A percentile compares a stretch with the other conserved stretches of the same genome.
Evolutionary conservation across 2,888 invertebrate species (phyloP).

Genomic region (Drosophila anomelani): DNA sequence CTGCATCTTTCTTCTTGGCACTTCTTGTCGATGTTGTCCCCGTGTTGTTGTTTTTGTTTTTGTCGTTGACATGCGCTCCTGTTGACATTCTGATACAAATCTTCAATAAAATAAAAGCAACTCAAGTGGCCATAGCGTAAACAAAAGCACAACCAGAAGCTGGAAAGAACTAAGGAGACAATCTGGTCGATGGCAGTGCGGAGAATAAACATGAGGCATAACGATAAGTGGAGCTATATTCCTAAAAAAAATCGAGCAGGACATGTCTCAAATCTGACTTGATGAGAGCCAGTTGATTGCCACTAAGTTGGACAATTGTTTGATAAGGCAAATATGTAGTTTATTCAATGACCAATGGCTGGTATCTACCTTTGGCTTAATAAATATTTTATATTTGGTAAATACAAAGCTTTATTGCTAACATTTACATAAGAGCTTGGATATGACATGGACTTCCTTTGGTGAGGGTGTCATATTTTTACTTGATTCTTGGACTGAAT

Average conservation of each 20-base stretch:
- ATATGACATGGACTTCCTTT: neutral
- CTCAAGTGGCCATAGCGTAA: slow-evolving; percentile 59
- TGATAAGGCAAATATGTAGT: slow-evolving; percentile 1
- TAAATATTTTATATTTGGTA: neutral
- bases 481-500: too few species aligned
- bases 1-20: slow-evolving; percentile 34
- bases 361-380: neutral
- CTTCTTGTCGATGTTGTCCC: slow-evolving; percentile 19
- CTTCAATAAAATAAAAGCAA: slow-evolving; percentile 77
- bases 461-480: neutral
- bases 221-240: slow-evolving; percentile 45
- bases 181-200: slow-evolving; percentile 22
- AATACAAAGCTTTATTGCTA: neutral
- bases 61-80: slow-evolving; percentile 65
- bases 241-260: slow-evolving; percentile 10
- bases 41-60: slow-evolving; percentile 13
- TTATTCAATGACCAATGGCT: neutral
- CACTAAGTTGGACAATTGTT: slow-evolving; percentile 3
- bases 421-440: neutral
- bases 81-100: slow-evolving; percentile 79
- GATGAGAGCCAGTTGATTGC: slow-evolving; percentile 18
- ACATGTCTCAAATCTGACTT: slow-evolving; percentile 26
- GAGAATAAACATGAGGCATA: slow-evolving; percentile 29
- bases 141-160: slow-evolving; percentile 22
- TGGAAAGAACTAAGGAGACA: slow-evolving; percentile 30